A percentile compares a stretch with the other conserved stretches of the same genome.
These are phyloP conservation scores for Chascanopsetta lugubris DNA, from an alignment of 2,113 vertebrate genomes.

Conservation along the genomic window DNA sequence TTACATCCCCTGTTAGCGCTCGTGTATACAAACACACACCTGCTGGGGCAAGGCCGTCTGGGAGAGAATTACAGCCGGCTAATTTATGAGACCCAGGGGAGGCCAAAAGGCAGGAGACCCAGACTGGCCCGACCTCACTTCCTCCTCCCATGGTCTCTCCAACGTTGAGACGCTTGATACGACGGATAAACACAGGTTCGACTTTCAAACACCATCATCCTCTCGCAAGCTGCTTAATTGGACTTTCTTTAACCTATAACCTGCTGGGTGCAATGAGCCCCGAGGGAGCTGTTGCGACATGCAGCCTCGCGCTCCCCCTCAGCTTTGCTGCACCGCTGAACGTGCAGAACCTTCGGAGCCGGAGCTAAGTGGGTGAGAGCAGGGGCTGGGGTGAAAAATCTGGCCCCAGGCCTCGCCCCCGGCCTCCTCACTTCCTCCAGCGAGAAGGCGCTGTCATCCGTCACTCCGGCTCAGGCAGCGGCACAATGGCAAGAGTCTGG, in stretches of 20 bases:
- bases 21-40: conserved; percentile 85
- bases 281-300: conserved; percentile 10
- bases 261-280: conserved; percentile 36
- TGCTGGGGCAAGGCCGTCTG: conserved; percentile 79
- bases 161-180: conserved; percentile 44
- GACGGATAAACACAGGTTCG: conserved; percentile 32
- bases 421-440: conserved; percentile 80
- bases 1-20: conserved; percentile 72
- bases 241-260: conserved; percentile 26
- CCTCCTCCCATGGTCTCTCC: conserved; percentile 69
- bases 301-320: conserved; percentile 1
- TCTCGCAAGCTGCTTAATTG: conserved; percentile 22
- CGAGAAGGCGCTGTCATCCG: conserved; percentile 78
- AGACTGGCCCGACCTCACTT: conserved; percentile 78
- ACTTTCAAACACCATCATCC: conserved; percentile 26
- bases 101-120: conserved; percentile 75
- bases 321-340: no score
- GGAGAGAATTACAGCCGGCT: conserved; percentile 78
- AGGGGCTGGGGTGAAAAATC: conserved; percentile 49
- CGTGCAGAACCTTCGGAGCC: conserved; percentile 22
- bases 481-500: conserved; percentile 80
- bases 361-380: conserved; percentile 48
- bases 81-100: conserved; percentile 82
- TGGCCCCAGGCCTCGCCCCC: conserved; percentile 62
- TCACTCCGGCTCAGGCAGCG: conserved; percentile 79